These are phyloP conservation scores for Drosophila pruinosa DNA, from an alignment of 1,140 invertebrate species.

Conservation along the genomic window DNA sequence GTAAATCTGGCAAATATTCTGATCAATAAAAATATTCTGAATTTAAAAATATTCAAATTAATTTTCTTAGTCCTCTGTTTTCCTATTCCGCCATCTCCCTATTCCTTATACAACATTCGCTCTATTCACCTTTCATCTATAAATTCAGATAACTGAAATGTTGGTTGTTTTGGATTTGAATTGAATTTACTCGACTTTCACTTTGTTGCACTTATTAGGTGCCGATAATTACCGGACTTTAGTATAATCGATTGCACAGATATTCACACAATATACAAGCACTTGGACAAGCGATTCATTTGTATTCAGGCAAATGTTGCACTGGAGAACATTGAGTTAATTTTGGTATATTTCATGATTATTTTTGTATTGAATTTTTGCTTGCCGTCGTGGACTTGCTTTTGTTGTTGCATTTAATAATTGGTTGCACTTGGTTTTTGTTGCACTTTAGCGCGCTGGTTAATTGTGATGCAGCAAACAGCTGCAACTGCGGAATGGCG, in stretches of 20 bases:
- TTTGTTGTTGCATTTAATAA: constrained; percentile 53
- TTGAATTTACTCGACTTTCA: constrained; percentile 20
- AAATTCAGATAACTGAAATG: background rate
- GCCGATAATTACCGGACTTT: background rate
- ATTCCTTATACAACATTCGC: too few species aligned
- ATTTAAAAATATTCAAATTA: too few species aligned
- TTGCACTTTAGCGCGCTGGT: constrained; percentile 62
- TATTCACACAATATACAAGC: constrained; percentile 19
- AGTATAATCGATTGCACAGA: constrained; percentile 1
- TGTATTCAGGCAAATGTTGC: background rate
- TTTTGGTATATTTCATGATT: constrained; percentile 5
- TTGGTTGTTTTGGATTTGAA: background rate
- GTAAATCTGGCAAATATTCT: too few species aligned
- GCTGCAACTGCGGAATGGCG: constrained; percentile 73
- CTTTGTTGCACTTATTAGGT: constrained; percentile 2
- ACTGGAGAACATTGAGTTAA: background rate
- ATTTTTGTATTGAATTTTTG: background rate
- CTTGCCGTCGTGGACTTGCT: background rate
- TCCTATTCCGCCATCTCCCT: too few species aligned
- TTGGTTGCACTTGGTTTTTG: constrained; percentile 64
- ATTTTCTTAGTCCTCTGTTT: background rate
- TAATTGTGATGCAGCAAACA: constrained; percentile 67
- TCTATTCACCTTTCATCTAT: background rate
- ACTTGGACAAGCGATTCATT: constrained; percentile 1
- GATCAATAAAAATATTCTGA: too few species aligned